Percentiles rank a stretch among this genome's conserved stretches.
phyloP scores from a whole-genome alignment of 1,140 invertebrate genomes.

The Drosophila eugracilis region DNA sequence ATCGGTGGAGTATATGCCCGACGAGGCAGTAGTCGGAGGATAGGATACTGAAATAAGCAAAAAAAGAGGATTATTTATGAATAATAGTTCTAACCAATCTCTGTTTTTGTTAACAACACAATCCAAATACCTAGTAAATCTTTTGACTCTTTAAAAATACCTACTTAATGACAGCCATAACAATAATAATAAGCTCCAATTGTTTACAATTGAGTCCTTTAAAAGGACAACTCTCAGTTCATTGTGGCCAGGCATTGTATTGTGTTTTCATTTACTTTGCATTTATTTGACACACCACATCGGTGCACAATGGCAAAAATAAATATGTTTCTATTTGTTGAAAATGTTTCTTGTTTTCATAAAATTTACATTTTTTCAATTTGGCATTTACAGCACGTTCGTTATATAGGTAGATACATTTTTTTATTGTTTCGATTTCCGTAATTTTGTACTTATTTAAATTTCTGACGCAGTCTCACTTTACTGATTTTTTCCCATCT shows the following conservation, averaged over 20 bases:
- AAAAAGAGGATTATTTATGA: no score
- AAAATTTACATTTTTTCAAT: constrained; percentile 69
- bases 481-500: constrained; percentile 27
- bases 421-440: constrained; percentile 39
- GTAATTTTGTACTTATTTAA: constrained; percentile 48
- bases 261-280: constrained; percentile 27
- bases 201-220: constrained; percentile 2
- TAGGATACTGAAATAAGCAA: constrained; percentile 61
- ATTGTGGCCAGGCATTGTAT: background rate
- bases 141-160: background rate
- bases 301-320: constrained; percentile 16
- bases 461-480: constrained; percentile 17
- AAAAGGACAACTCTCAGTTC: constrained; percentile 15
- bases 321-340: constrained; percentile 30
- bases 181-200: background rate
- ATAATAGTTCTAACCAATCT: no score
- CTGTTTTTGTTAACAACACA: background rate
- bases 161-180: background rate
- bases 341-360: constrained; percentile 39
- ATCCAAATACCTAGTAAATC: background rate
- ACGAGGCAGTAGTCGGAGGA: constrained; percentile 69
- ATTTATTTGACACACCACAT: constrained; percentile 19
- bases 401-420: no score
- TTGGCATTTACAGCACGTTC: constrained; percentile 63
- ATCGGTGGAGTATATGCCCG: constrained; percentile 71